Base-by-base conservation (phyloP, 2,797 vertebrate genomes). In the Pelobates cultripes region DNA sequence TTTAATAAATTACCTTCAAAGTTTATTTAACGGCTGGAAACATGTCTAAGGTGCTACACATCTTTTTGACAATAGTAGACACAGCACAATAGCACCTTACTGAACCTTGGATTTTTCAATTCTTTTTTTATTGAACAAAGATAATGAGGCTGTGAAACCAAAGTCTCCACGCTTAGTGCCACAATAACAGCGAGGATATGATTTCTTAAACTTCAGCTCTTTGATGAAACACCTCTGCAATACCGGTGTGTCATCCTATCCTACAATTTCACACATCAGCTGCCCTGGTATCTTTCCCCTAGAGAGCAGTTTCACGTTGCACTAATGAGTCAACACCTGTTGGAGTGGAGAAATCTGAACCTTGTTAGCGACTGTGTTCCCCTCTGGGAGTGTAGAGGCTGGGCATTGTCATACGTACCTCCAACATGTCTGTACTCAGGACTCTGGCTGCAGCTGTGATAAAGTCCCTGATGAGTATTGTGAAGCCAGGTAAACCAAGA, bases 401-500 rank as follows among this genome's bases (percentile, higher is more conserved):
- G 80, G 86, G 88, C 85, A 87, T 85, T 84, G 88, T 86, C 88
- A 85, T 85, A 87, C 90, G 93, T 90, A 98, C 97, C 95, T 96
- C 96, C n/a, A 90, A 88, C 43, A 87, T 89, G 87, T 94, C 94
- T 0, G 91, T 82, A 85, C 91, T 93, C 85, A 99, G 95, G 63
- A 99, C 92, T n/a, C 92, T 92, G 72, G 96, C 94, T 0, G 97
- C 94, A 0, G 97, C 97, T 0, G 91, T 91, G 75, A 99, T 95
- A 89, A 98, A 99, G 91, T 99, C 97, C 82, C 96, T 93, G 1
- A 98, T 86, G 82, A 99, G 92, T 95, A 99, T 95, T 0, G 96
- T 97, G 90, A 98, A 99, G 73, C 97, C 97, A 2, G 98, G 98
- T 82, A 99, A 92, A 53, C 95, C 95, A 83, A 99, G 91, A 88